Conservation (phyloP, 2,888 invertebrate genomes). For the Eupithecia pulchellata region DNA sequence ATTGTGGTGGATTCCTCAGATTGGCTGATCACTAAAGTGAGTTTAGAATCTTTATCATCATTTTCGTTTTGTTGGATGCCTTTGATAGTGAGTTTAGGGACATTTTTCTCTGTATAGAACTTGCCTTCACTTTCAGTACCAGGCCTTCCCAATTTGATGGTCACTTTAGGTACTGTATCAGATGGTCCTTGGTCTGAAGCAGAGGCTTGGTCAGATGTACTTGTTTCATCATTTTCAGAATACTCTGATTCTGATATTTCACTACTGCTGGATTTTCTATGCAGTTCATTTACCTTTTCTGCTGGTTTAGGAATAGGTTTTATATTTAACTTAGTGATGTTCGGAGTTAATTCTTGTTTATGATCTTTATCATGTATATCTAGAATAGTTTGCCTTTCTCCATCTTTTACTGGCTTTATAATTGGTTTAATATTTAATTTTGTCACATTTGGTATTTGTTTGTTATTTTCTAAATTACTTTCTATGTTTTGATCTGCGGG, state of each 20-base stretch:
- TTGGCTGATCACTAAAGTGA: constrained; percentile 74
- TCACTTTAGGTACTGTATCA: constrained; percentile 78
- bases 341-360: constrained; percentile 66
- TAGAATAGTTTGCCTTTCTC: constrained; percentile 45
- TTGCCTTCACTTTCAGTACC: constrained; percentile 77
- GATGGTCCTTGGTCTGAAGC: constrained; percentile 72
- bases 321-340: constrained; percentile 77
- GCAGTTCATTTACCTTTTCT: constrained; percentile 76
- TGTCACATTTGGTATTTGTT: constrained; percentile 65
- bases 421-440: constrained; percentile 80
- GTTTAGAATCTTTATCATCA: constrained; percentile 69
- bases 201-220: constrained; percentile 76
- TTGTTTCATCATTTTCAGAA: constrained; percentile 84
- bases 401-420: constrained; percentile 61
- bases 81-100: constrained; percentile 78
- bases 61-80: constrained; percentile 69
- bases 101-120: constrained; percentile 77
- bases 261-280: constrained; percentile 81
- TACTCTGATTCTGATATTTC: constrained; percentile 83
- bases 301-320: constrained; percentile 81
- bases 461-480: constrained; percentile 43
- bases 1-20: constrained; percentile 65
- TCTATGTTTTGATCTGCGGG: constrained; percentile 50
- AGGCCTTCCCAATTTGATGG: constrained; percentile 78
- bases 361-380: constrained; percentile 49